These are phyloP conservation scores for Oreochromis niloticus DNA, from an alignment of 2,113 vertebrate species.

Conservation along the genomic window DNA sequence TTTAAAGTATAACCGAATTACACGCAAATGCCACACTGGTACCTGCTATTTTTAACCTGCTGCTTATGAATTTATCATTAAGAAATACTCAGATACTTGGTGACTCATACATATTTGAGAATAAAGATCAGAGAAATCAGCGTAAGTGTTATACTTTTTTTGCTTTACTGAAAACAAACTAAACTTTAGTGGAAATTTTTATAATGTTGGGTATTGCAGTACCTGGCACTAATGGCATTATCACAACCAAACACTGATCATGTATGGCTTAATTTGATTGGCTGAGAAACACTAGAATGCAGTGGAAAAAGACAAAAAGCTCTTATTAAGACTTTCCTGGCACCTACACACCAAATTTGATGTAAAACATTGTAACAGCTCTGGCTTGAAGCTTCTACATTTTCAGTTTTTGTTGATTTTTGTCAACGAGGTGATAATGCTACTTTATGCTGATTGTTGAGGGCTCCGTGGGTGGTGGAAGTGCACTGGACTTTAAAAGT, in stretches of 20 bases:
- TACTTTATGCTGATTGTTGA: not conserved
- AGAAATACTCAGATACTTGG: not conserved
- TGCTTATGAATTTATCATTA: not conserved
- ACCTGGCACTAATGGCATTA: not conserved
- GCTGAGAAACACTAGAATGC: not conserved
- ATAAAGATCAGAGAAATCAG: not conserved
- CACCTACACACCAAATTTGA: not conserved
- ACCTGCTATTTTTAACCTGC: not conserved
- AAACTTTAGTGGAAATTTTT: not conserved
- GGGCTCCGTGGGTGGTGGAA: not conserved
- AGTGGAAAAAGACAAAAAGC: not conserved
- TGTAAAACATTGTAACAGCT: not conserved
- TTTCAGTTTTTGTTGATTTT: not conserved
- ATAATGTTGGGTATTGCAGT: not conserved
- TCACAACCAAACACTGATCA: not conserved
- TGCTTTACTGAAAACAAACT: not conserved
- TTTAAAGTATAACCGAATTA: not conserved
- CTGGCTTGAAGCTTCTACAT: not conserved
- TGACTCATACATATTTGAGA: not conserved
- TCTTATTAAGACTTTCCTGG: not conserved
- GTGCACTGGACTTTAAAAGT: not conserved
- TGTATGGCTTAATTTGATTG: not conserved
- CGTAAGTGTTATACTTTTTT: not conserved
- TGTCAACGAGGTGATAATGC: not conserved
- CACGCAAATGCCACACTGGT: not conserved